Conservation (phyloP, 1,140 invertebrate species). For the Mercenaria mercenaria region DNA sequence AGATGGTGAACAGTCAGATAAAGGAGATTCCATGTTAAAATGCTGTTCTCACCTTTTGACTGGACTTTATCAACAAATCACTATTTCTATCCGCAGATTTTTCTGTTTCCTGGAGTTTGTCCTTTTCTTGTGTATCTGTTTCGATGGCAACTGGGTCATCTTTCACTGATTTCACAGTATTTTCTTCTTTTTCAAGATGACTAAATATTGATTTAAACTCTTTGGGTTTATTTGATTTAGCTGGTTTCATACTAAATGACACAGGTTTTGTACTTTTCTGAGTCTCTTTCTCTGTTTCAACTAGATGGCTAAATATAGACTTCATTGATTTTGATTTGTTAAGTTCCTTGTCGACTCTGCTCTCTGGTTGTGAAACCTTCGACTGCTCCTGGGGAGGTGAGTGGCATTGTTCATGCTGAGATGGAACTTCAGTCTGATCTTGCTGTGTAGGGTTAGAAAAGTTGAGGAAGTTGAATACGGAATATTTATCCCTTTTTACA, state of each 20-base stretch:
- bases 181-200: slow-evolving; percentile 30
- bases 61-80: neutral
- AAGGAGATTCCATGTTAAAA: no score
- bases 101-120: neutral
- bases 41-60: neutral
- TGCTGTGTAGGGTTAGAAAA: slow-evolving; percentile 65
- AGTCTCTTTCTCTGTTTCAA: slow-evolving; percentile 23
- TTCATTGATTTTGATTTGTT: slow-evolving; percentile 48
- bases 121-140: neutral
- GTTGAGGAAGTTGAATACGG: slow-evolving; percentile 92
- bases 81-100: neutral
- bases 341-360: neutral
- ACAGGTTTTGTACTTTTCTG: slow-evolving; percentile 38
- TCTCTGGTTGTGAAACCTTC: neutral
- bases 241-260: slow-evolving; percentile 37
- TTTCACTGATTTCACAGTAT: slow-evolving; percentile 8
- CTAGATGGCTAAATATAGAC: slow-evolving; percentile 71
- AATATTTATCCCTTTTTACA: slow-evolving; percentile 90
- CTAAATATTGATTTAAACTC: slow-evolving; percentile 60
- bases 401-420: neutral
- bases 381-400: neutral
- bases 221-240: slow-evolving; percentile 51
- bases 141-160: neutral
- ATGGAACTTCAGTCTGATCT: neutral
- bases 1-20: no score